phyloP scores from a whole-genome alignment of 2,113 vertebrate genomes.

The Brachyistius frenatus region DNA sequence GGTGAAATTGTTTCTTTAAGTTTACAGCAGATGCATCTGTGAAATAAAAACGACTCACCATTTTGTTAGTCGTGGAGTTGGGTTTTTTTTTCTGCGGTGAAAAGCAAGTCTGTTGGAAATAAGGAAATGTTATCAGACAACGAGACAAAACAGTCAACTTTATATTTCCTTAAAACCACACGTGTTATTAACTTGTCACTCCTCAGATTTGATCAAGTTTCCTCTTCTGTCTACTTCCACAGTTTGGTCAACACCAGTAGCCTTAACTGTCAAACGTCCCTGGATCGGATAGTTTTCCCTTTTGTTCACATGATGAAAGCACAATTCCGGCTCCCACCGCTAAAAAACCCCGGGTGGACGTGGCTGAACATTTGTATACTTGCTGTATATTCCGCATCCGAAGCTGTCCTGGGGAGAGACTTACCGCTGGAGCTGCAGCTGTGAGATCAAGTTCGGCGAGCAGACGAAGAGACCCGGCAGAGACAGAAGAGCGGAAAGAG shows the following conservation, averaged over 20 bases:
- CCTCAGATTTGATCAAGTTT: no score
- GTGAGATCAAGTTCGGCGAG: conserved; percentile 23
- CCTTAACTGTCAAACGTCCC: conserved; percentile 12
- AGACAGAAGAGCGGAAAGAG: conserved; percentile 14
- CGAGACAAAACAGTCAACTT: neutral
- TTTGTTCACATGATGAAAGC: conserved; percentile 16
- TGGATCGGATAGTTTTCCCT: neutral
- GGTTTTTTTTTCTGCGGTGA: conserved; percentile 13
- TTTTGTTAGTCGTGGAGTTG: conserved; percentile 41
- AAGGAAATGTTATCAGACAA: neutral
- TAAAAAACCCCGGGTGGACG: neutral
- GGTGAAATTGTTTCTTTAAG: neutral
- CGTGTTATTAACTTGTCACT: neutral
- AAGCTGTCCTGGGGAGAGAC: conserved; percentile 8
- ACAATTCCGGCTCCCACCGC: conserved; percentile 9
- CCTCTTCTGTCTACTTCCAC: neutral
- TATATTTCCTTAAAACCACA: neutral
- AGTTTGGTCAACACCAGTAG: no score
- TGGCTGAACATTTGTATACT: neutral
- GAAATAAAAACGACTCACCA: conserved; percentile 70
- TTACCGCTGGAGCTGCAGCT: conserved; percentile 57
- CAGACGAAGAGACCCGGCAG: neutral
- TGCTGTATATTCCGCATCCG: no score
- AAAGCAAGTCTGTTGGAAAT: conserved; percentile 41
- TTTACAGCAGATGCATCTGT: neutral